Base-by-base conservation (phyloP, 2,797 vertebrate species). In the Falco naumanni region DNA sequence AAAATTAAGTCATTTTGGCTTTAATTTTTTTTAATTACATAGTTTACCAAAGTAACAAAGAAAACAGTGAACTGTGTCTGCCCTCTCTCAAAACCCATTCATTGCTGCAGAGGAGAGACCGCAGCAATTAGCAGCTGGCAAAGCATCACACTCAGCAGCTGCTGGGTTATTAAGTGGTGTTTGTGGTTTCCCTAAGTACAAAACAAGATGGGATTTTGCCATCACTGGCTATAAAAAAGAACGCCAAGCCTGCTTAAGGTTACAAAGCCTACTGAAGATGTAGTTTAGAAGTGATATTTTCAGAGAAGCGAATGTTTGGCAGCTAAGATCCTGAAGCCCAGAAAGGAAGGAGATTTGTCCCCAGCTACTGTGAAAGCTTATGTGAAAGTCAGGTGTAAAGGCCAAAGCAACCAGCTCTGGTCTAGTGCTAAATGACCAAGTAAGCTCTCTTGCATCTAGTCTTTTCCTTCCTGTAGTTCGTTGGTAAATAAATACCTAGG, bases 111-210 rank as follows among this genome's bases (percentile, higher is more conserved):
- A 92, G 90, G 37, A 88, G 69, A 93, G 59, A 72, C 76, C 78
- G 80, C 60, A 88, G 53, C 90, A 90, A 90, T 92, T 72, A 86
- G 64, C 88, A 75, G 48, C 79, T 93, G 80, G 94, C 84, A 95
- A 60, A 77, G 16, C 66, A 86, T 82, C 77, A 65, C 43, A 24
- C 34, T 81, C 59, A 61, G 91, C 60, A 90, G 60, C 85, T 94
- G 50, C 59, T 94, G 53, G 0, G n/a, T 87, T 94, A 75, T 95
- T 69, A 91, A 96, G 64, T 75, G 39, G 47, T 83, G 60, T 45
- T 85, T 95, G 68, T 13, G 69, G 82, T 93, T 95, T 94, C 56
- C 84, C 68, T 51, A 80, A 95, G 80, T 34, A 77, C 53, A 81
- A 71, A 93, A 66, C 39, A 66, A 87, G 69, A 70, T 0, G 2